Base-by-base conservation (phyloP, 2,888 invertebrate genomes). In the Chromoteleia sp. region DNA sequence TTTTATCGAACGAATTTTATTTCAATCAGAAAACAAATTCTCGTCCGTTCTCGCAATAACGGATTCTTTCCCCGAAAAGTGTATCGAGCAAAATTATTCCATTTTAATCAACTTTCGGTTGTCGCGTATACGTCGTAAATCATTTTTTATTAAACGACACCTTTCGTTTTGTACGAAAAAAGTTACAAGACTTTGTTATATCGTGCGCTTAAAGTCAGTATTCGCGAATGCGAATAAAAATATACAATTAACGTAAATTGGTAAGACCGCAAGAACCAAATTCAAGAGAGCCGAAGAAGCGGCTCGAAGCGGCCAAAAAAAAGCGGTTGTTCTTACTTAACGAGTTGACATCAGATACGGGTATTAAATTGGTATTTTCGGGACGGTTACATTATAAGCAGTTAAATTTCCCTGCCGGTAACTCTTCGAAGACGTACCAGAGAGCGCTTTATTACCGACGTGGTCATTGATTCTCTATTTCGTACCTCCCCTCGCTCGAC, bases 401-500 rank as follows among this genome's bases (percentile, higher is more conserved):
- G 43, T 71, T 71, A 67, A 79, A 76, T 80, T 52, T 21, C 86
- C 86, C 88, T 82, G 88, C 87, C 88, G 90, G 88, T 90, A 90
- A 90, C 85, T 84, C 84, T 82, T 67, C 73, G 58, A 79, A 79
- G 83, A 84, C 14, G 41, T 7, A 2, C 10, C 48, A 50, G 59
- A 77, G 85, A 76, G 85, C 84, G 79, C 88, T 86, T 87, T 88
- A 87, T 89, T 89, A 89, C 89, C 89, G 89, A 89, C 89, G 68
- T 73, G 75, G 71, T 84, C 83, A 89, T 89, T 88, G 88, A 89
- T 88, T 85, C 84, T 74, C 58, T 15, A 73, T 54, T 58, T 65
- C 21, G 2, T 43, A 71, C 12, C 14, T 50, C 30, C 56, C 21
- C 50, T 54, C 65, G 29, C 50, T 54, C 65, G 29, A 50, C 30